phyloP scores from a whole-genome alignment of 2,113 vertebrate genomes.

The Ancistrus triradiatus region DNA sequence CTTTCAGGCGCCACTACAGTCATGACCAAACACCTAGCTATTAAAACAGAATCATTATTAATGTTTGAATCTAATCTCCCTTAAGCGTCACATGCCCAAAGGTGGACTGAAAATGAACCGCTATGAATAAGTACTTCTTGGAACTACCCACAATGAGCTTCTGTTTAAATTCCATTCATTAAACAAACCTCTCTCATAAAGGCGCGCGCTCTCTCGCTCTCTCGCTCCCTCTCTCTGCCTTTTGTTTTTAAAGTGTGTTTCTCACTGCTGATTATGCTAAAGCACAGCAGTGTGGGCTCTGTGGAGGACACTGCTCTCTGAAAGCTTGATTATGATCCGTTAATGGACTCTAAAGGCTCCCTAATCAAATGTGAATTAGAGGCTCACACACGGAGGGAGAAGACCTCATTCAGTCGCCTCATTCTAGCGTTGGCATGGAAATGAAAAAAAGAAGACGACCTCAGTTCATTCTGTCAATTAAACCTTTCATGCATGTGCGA shows the following conservation, averaged over 20 bases:
- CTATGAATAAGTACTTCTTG: no score
- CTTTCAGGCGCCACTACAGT: no score
- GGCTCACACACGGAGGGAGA: conserved; percentile 13
- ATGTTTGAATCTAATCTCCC: no score
- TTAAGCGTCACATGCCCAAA: no score
- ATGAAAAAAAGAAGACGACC: conserved; percentile 15
- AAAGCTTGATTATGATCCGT: conserved; percentile 48
- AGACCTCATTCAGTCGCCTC: neutral
- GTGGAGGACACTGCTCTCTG: conserved; percentile 32
- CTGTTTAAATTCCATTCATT: conserved; percentile 8
- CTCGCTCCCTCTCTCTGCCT: neutral
- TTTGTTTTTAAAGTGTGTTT: conserved; percentile 9
- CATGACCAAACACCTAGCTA: no score
- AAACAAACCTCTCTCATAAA: neutral
- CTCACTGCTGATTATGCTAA: conserved; percentile 23
- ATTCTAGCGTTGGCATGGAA: conserved; percentile 18
- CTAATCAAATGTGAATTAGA: conserved; percentile 53
- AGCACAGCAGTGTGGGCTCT: conserved; percentile 30
- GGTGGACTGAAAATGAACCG: no score
- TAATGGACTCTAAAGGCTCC: conserved; percentile 47
- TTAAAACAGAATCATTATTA: no score
- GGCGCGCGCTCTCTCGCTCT: neutral
- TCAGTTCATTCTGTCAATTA: conserved; percentile 35
- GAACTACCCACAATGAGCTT: neutral
- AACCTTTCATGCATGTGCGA: conserved; percentile 6